phyloP scores from a whole-genome alignment of 2,797 vertebrate species.

The Aeoliscus strigatus region DNA sequence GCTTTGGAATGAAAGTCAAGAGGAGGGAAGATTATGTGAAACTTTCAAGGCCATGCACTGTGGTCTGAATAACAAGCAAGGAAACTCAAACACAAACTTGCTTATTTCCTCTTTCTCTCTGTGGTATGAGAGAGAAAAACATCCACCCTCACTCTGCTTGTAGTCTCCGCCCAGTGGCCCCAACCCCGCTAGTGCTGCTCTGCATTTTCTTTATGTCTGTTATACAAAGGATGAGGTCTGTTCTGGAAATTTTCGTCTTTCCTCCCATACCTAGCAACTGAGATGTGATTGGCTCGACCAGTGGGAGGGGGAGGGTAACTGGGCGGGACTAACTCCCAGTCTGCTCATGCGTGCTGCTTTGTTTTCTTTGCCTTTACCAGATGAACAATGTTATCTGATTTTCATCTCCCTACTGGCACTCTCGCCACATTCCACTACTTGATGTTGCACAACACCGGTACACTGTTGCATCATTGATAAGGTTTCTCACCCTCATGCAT shows the following conservation, averaged over 20 bases:
- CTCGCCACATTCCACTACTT: slow-evolving; percentile 29
- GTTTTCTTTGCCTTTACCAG: slow-evolving; percentile 63
- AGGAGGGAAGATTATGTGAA: slow-evolving; percentile 24
- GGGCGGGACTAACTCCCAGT: slow-evolving; percentile 39
- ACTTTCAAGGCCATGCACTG: slow-evolving; percentile 31
- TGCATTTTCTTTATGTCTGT: slow-evolving; percentile 64
- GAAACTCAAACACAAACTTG: slow-evolving; percentile 14
- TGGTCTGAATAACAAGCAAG: slow-evolving; percentile 8
- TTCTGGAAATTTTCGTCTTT: slow-evolving; percentile 52
- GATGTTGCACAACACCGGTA: slow-evolving; percentile 15
- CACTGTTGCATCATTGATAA: neutral
- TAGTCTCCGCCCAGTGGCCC: slow-evolving; percentile 43
- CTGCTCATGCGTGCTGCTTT: slow-evolving; percentile 60
- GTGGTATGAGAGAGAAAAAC: slow-evolving; percentile 31
- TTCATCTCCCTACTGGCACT: slow-evolving; percentile 32
- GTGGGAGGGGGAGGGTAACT: slow-evolving; percentile 50
- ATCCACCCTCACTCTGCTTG: slow-evolving; percentile 27
- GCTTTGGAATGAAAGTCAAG: slow-evolving; percentile 14
- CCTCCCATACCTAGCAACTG: slow-evolving; percentile 74
- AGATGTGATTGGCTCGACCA: slow-evolving; percentile 64
- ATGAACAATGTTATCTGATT: slow-evolving; percentile 64
- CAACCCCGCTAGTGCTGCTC: slow-evolving; percentile 41
- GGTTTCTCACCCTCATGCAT: slow-evolving; percentile 2
- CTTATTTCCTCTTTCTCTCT: slow-evolving; percentile 33
- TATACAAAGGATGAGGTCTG: slow-evolving; percentile 57